These are phyloP conservation scores for Eupithecia subfuscata DNA, from an alignment of 2,888 invertebrate species.

Conservation along the genomic window DNA sequence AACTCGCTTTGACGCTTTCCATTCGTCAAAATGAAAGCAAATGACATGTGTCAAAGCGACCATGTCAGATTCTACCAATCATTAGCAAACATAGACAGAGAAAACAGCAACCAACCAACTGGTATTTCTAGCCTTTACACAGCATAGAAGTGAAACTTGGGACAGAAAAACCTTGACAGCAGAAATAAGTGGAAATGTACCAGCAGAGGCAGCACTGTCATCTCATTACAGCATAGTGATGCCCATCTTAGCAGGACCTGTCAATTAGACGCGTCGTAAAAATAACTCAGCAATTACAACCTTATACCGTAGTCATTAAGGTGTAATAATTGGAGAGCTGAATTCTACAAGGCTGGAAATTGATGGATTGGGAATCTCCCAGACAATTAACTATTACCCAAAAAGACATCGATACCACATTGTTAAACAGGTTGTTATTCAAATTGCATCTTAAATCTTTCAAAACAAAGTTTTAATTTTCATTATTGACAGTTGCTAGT, in stretches of 20 bases:
- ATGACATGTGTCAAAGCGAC: background rate
- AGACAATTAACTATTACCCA: constrained; percentile 1
- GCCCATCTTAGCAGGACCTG: constrained; percentile 49
- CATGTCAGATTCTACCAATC: background rate
- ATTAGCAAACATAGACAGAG: background rate
- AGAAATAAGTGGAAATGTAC: background rate
- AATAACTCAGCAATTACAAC: constrained; percentile 56
- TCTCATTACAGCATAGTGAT: constrained; percentile 43
- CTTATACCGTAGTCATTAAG: constrained; percentile 61
- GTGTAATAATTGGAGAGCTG: constrained; percentile 47
- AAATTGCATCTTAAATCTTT: background rate
- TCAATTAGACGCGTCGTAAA: constrained; percentile 63
- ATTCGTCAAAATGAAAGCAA: background rate
- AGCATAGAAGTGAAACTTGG: background rate
- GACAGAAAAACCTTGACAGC: background rate
- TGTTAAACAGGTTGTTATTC: background rate
- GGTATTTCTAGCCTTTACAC: background rate
- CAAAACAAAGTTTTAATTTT: background rate
- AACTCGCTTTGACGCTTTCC: background rate
- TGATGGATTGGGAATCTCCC: constrained; percentile 14
- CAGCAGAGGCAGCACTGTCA: constrained; percentile 41
- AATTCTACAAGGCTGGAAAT: constrained; percentile 23
- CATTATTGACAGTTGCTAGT: background rate
- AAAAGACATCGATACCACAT: background rate
- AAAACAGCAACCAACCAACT: background rate